Evolutionary conservation across 2,797 vertebrate species (phyloP).

Genomic region (Spheniscus humboldti): DNA sequence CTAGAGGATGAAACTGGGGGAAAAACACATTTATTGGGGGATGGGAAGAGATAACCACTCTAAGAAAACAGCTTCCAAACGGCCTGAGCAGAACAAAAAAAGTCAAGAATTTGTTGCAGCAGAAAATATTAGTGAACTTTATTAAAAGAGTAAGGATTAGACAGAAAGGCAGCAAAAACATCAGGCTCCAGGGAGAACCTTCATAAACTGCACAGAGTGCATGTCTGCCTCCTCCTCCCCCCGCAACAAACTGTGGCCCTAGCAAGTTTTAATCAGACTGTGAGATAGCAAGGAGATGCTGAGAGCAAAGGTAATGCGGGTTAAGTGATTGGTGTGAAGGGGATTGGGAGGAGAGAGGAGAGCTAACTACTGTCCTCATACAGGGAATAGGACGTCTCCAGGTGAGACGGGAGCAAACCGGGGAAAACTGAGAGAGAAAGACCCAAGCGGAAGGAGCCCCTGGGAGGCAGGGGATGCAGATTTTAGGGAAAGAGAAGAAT

Average conservation of each 20-base stretch:
- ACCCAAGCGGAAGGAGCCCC: neutral
- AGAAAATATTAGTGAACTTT: neutral
- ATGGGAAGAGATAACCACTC: neutral
- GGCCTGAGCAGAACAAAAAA: neutral
- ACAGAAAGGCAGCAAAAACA: neutral
- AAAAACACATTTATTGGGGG: neutral
- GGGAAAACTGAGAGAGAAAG: neutral
- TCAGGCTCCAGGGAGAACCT: neutral
- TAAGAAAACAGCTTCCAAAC: neutral
- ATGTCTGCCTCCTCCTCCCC: neutral
- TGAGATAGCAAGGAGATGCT: neutral
- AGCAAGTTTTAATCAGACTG: conserved; percentile 19
- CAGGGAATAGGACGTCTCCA: neutral
- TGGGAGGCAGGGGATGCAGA: neutral
- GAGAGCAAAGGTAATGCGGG: neutral
- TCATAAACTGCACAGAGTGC: neutral
- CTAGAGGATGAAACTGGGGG: neutral
- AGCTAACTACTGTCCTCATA: neutral
- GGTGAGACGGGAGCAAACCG: neutral
- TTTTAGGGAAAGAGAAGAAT: neutral
- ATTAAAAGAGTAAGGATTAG: neutral
- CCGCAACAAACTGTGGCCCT: neutral
- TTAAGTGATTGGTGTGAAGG: neutral
- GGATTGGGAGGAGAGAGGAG: neutral
- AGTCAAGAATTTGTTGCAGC: neutral